Percentiles rank a stretch among this genome's conserved stretches.
Conservation (phyloP, 2,113 vertebrate genomes). For the Tachuris rubrigastra region DNA sequence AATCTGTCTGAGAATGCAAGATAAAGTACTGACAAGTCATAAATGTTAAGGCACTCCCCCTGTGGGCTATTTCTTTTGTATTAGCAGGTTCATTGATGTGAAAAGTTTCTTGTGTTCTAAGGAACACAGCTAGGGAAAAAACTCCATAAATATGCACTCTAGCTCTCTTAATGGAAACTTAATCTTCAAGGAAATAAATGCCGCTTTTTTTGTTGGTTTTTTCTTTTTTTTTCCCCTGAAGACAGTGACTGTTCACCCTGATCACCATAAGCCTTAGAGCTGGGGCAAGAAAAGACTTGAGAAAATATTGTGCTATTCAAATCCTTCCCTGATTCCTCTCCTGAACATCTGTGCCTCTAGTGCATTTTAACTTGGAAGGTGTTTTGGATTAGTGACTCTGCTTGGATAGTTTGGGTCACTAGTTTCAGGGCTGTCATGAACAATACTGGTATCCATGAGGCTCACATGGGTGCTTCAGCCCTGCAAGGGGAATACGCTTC, state of each 20-base stretch:
- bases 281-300: neutral
- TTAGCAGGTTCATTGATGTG: neutral
- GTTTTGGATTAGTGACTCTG: neutral
- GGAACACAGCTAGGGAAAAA: neutral
- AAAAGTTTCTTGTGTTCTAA: neutral
- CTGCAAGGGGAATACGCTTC: neutral
- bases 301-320: neutral
- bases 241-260: neutral
- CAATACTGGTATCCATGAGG: neutral
- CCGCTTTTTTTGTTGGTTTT: neutral
- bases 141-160: neutral
- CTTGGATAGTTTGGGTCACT: neutral
- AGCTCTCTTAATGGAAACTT: neutral
- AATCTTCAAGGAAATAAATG: neutral
- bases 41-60: neutral
- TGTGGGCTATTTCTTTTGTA: neutral
- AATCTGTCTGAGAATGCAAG: neutral
- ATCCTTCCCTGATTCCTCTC: neutral
- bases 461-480: neutral
- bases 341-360: neutral
- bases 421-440: neutral
- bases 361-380: neutral
- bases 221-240: neutral
- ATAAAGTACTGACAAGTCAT: neutral
- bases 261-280: neutral